Evolutionary conservation across 2,797 vertebrate species (phyloP), one percentile per base, ranked within the genome.

Genomic region (Steatocranus sp.): DNA sequence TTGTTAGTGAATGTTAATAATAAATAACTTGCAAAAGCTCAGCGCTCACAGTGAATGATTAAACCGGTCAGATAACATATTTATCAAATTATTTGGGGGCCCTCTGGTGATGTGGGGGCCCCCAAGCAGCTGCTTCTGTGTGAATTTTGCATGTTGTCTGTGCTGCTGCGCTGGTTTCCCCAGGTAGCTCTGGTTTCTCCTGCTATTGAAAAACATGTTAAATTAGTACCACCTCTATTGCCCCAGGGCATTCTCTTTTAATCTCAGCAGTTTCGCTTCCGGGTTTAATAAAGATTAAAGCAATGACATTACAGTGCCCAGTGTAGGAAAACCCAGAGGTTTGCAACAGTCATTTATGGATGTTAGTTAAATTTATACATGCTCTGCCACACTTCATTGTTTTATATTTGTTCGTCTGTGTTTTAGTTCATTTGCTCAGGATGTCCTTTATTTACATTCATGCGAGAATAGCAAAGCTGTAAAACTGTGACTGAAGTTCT

Each of bases 81-180:
- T 61, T 61, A 61, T 61, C 12, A 20, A 36, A 61, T 36, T 61
- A 61, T 0, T 0, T 5, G 18, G 58, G 56, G 11, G 18, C 18
- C 32, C 58, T 8, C 18, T 61, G 58, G 32, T 61, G 58, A 20
- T 61, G 32, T 61, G 58, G 32, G 18, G 32, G 18, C 3, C 56
- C 1, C 56, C 18, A 34, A 61, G 56, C 56, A 61, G 56, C 58
- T 36, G 58, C 18, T 68, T 43, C 36, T 43, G 30, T 41, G 63
- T 25, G 38, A 2, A 43, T 41, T 43, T 68, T 41, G 0, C 5
- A 1, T 68, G 8, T 68, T 68, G n/a, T 68, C 20, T 38, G 0
- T 17, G 63, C 8, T 41, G 20, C 20, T 68, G 63, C 0, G 5
- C 8, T 68, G 0, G 63, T 41, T 73, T 73, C 41, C 68, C 27